Percentiles rank a stretch among this genome's conserved stretches.
Evolutionary conservation across 2,113 vertebrate species (phyloP).

Genomic region (Sinocyclocheilus grahami): DNA sequence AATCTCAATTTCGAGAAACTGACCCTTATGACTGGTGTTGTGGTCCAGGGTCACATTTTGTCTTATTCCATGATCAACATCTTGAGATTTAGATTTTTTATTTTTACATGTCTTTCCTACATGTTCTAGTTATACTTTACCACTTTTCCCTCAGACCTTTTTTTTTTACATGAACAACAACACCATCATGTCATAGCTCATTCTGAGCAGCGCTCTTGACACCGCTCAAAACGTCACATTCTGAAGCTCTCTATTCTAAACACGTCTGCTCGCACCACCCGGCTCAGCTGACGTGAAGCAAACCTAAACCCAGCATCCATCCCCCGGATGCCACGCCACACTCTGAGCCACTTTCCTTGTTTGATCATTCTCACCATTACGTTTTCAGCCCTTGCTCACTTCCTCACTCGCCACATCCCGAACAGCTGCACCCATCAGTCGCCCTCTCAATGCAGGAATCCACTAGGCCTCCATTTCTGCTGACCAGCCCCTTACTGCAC

Average conservation of each 20-base stretch:
- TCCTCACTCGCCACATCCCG: constrained; percentile 7
- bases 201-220: not conserved
- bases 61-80: not conserved
- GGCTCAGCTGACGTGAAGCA: not conserved
- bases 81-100: not conserved
- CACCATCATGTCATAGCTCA: not conserved
- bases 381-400: constrained; percentile 9
- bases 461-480: constrained; percentile 65
- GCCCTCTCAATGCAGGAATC: constrained; percentile 67
- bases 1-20: too few species aligned
- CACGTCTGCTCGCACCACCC: not conserved
- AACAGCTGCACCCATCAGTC: constrained; percentile 49
- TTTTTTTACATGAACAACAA: not conserved
- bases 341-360: constrained; percentile 23
- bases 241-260: constrained; percentile 30
- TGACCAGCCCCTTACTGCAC: constrained; percentile 38
- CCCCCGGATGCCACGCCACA: not conserved
- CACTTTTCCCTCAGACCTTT: not conserved
- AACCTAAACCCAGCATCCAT: constrained; percentile 4
- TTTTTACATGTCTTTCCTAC: not conserved
- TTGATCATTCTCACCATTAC: constrained; percentile 39
- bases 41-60: too few species aligned
- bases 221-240: constrained; percentile 1
- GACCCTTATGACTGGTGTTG: too few species aligned
- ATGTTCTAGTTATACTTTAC: not conserved